Conservation (phyloP, 2,888 invertebrate species). For the Mesochorus sp. region DNA sequence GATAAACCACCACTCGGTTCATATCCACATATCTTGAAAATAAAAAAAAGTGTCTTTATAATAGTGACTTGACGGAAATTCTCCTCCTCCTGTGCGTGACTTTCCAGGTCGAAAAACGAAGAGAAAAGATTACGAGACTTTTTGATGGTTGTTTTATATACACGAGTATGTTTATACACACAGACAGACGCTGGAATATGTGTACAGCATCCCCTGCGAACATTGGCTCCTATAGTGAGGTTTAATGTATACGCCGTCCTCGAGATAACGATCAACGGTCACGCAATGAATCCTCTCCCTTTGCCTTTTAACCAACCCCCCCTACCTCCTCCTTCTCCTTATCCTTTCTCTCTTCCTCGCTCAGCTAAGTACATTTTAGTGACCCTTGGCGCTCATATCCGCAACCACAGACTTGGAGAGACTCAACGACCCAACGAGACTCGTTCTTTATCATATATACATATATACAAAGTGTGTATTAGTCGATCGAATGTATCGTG, state of each 20-base stretch:
- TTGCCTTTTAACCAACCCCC: constrained; percentile 73
- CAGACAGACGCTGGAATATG: too few species aligned
- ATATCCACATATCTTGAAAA: neutral
- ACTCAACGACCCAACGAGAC: constrained; percentile 49
- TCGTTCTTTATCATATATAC: too few species aligned
- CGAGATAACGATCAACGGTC: constrained; percentile 77
- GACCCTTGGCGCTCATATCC: constrained; percentile 66
- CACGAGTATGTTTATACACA: neutral
- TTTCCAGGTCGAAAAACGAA: constrained; percentile 19
- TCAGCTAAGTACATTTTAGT: constrained; percentile 75
- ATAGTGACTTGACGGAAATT: constrained; percentile 19
- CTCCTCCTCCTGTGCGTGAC: constrained; percentile 23
- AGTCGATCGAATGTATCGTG: too few species aligned
- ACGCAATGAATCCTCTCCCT: constrained; percentile 74
- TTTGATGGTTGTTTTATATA: neutral
- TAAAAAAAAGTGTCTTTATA: neutral
- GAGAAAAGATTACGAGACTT: constrained; percentile 21
- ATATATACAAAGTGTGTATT: too few species aligned
- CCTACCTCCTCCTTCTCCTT: constrained; percentile 9
- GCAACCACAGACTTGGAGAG: constrained; percentile 10
- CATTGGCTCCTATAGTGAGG: constrained; percentile 50
- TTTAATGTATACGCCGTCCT: constrained; percentile 67
- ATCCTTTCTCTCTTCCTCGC: constrained; percentile 53
- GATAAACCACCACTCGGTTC: constrained; percentile 16
- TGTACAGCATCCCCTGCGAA: constrained; percentile 42